Evolutionary conservation across 2,888 invertebrate species (phyloP), one percentile per base, ranked within the genome.

Genomic region (Amorpha juglandis): DNA sequence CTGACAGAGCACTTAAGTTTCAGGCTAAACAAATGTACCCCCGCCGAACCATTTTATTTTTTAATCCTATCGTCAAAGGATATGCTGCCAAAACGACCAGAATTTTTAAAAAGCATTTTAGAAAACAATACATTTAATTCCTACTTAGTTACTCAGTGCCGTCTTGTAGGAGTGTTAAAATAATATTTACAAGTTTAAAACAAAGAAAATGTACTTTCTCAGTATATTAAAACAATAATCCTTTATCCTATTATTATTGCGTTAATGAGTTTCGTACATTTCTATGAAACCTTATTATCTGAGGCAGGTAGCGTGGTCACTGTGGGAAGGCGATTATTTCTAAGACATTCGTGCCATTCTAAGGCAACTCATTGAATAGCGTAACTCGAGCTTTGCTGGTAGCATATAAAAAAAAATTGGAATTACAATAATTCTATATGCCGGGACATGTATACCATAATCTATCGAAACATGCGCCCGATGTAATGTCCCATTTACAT

Each of bases 161-260:
- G 38, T 58, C 19, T 16, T 21, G 11, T 42, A 58, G 3, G 11
- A n/a, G 53, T 58, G 38, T 42, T 58, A 42, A 1, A 38, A 21
- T 19, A 42, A 58, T 38, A 27, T 52, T 52, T 48, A 53, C 53
- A 33, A 27, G 27, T 27, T 27, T 35, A n/a, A 58, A 58, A 55
- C 16, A 38, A 16, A 50, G 50, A 52, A 52, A 19, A 12, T 3
- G 27, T 27, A 14, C 7, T 38, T 33, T n/a, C 27, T 33, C 11
- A 33, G 33, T 21, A 14, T n/a, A 1, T 19, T 38, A 9, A 58
- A 42, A 58, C 58, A 42, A 58, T 42, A 4, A 21, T 58, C 11
- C 19, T 19, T 19, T 42, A 58, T 42, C 7, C 58, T 9, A 55
- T 55, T 38, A 19, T 42, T 58, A 42, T 12, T 11, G 8, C 38